A percentile compares a stretch with the other conserved stretches of the same genome.
phyloP scores from a whole-genome alignment of 2,888 invertebrate species.

The Cephus rjabovi region DNA sequence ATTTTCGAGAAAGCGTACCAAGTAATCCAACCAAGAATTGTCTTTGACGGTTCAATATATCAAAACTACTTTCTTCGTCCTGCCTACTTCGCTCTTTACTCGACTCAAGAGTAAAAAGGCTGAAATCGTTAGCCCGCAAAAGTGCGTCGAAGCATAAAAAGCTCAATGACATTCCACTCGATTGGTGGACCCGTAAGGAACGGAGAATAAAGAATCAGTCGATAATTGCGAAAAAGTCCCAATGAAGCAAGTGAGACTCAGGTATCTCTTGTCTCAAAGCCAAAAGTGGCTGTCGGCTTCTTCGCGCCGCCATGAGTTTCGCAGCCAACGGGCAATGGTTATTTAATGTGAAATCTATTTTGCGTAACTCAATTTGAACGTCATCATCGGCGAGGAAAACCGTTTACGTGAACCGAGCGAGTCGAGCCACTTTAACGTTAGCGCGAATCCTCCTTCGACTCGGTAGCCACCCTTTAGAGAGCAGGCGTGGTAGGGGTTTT shows the following conservation, averaged over 20 bases:
- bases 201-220: not conserved
- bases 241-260: not conserved
- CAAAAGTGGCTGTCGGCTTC: not conserved
- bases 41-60: not conserved
- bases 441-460: not conserved
- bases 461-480: not conserved
- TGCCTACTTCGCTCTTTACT: not conserved
- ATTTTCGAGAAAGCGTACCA: not conserved
- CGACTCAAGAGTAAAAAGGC: not conserved
- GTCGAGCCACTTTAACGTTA: slow-evolving; percentile 4
- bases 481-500: not conserved
- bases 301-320: not conserved
- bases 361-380: slow-evolving; percentile 60
- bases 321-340: slow-evolving; percentile 45
- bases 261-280: not conserved
- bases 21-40: not conserved
- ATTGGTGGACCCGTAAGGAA: not conserved
- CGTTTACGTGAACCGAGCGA: slow-evolving; percentile 37
- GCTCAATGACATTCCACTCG: not conserved
- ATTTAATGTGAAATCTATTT: slow-evolving; percentile 61
- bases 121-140: not conserved
- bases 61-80: not conserved
- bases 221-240: not conserved
- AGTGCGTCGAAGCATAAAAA: not conserved
- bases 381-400: slow-evolving; percentile 57